Evolutionary conservation across 2,113 vertebrate genomes (phyloP).

Genomic region (Onychorhynchus coronatus): DNA sequence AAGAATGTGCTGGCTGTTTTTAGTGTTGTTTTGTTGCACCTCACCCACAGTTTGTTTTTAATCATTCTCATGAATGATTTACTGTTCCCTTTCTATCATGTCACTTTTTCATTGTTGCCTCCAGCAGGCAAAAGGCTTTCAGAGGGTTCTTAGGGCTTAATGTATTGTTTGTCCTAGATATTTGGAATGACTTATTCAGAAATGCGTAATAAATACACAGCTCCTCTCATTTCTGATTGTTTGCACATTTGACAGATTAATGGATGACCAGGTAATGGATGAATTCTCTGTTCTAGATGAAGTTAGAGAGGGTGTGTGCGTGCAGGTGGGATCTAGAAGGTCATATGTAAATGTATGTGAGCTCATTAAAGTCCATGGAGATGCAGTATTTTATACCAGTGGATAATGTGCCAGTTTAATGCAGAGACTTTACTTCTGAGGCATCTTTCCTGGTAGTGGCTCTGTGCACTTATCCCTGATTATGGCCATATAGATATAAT

Average conservation of each 20-base stretch:
- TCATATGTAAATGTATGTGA: neutral
- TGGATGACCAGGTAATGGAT: neutral
- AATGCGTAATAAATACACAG: slow-evolving; percentile 38
- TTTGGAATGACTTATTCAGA: slow-evolving; percentile 32
- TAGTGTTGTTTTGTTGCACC: neutral
- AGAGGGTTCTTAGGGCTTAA: slow-evolving; percentile 16
- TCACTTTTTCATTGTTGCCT: slow-evolving; percentile 36
- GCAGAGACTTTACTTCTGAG: neutral
- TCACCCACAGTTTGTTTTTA: neutral
- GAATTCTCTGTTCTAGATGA: neutral
- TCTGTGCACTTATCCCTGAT: neutral
- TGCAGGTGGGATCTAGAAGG: neutral
- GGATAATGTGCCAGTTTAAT: neutral
- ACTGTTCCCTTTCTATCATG: slow-evolving; percentile 29
- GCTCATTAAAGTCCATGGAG: neutral
- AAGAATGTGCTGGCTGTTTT: neutral
- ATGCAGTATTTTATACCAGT: neutral
- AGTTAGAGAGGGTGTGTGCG: neutral
- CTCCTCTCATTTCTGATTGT: slow-evolving; percentile 6
- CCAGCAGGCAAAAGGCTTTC: slow-evolving; percentile 18
- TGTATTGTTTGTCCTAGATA: slow-evolving; percentile 37
- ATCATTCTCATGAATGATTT: slow-evolving; percentile 49
- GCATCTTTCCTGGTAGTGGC: neutral
- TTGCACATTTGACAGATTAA: neutral
- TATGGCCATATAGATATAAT: neutral